These are phyloP conservation scores for Eumeta japonica DNA, from an alignment of 1,140 invertebrate species.

Conservation along the genomic window DNA sequence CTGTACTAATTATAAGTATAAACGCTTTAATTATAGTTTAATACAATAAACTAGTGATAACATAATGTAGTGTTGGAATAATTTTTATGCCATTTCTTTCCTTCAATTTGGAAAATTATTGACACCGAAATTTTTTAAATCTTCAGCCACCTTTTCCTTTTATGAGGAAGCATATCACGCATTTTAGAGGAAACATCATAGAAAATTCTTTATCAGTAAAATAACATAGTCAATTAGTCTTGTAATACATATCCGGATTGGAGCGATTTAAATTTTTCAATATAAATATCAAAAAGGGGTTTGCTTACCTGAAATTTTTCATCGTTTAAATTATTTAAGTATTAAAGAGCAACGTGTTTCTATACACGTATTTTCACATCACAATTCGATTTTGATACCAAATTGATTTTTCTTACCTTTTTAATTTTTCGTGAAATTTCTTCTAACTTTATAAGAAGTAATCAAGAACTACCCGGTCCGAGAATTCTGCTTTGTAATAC, in stretches of 20 bases:
- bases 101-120: neutral
- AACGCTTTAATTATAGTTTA: conserved; percentile 27
- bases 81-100: conserved; percentile 12
- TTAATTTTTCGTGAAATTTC: too few relatives aligned
- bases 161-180: conserved; percentile 18
- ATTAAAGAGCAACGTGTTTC: neutral
- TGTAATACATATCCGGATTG: conserved; percentile 3
- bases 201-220: too few relatives aligned
- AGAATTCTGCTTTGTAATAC: conserved; percentile 1
- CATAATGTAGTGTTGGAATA: conserved; percentile 30
- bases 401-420: neutral
- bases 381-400: neutral
- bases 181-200: conserved; percentile 6
- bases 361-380: neutral
- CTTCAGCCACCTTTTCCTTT: conserved; percentile 13
- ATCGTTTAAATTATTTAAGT: conserved; percentile 1
- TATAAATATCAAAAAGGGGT: conserved; percentile 6
- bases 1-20: conserved; percentile 25
- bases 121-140: conserved; percentile 6
- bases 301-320: conserved; percentile 3
- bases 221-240: conserved; percentile 6
- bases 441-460: too few relatives aligned
- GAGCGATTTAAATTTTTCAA: conserved; percentile 11
- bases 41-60: conserved; percentile 20
- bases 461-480: conserved; percentile 1